These are phyloP conservation scores for Hypanus sabinus DNA, from an alignment of 2,113 vertebrate genomes.

Conservation along the genomic window DNA sequence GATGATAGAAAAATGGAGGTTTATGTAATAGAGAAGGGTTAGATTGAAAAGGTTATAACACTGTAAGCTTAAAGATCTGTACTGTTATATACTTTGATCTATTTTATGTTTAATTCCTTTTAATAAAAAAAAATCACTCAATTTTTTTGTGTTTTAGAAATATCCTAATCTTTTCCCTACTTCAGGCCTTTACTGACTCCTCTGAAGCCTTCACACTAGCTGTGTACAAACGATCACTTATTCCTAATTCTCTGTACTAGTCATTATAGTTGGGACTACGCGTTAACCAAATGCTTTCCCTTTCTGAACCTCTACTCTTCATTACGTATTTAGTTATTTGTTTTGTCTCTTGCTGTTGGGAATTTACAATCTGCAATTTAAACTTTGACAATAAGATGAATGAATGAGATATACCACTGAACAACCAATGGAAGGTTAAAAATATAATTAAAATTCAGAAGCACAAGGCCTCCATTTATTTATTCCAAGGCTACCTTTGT, in stretches of 20 bases:
- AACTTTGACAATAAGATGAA: not conserved
- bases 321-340: not conserved
- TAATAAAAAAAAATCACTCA: too few species aligned
- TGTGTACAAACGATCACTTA: not conserved
- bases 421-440: not conserved
- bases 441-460: constrained; percentile 4
- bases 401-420: not conserved
- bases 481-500: not conserved
- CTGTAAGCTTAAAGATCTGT: too few species aligned
- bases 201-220: not conserved
- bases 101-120: too few species aligned
- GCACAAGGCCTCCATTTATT: not conserved
- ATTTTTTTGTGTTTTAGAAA: too few species aligned
- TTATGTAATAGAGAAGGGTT: too few species aligned
- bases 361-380: not conserved
- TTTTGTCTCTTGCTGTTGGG: not conserved
- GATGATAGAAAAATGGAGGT: too few species aligned
- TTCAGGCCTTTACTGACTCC: not conserved
- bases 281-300: not conserved
- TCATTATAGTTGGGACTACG: not conserved
- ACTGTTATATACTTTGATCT: too few species aligned
- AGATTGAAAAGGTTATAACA: too few species aligned
- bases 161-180: too few species aligned
- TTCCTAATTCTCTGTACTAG: not conserved
- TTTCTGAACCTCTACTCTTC: not conserved